Evolutionary conservation across 1,140 invertebrate species (phyloP).

Genomic region (Andrena cerasifolii): DNA sequence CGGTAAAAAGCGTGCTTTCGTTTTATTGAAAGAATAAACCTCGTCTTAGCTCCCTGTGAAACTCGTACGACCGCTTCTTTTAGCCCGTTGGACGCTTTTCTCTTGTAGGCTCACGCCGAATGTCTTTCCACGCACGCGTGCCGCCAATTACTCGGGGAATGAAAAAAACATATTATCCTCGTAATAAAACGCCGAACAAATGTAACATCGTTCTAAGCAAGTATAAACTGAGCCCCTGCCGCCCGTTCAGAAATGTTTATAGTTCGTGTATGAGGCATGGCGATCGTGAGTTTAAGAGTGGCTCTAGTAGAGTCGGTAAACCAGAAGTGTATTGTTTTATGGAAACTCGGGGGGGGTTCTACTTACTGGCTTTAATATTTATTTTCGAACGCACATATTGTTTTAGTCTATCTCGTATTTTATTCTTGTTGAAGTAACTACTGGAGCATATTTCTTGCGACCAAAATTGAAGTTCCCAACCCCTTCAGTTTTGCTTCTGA

Average conservation of each 20-base stretch:
- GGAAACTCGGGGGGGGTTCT: too few species aligned
- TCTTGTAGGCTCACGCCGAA: neutral
- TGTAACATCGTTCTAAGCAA: neutral
- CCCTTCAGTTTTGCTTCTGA: too few species aligned
- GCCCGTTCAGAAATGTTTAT: neutral
- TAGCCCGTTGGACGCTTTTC: neutral
- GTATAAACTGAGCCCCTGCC: neutral
- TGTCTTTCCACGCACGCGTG: neutral
- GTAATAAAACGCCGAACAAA: slow-evolving; percentile 13
- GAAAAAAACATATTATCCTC: slow-evolving; percentile 24
- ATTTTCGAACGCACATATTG: too few species aligned
- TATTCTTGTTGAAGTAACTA: too few species aligned
- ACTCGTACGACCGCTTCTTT: neutral
- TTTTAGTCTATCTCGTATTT: too few species aligned
- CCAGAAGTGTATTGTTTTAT: too few species aligned
- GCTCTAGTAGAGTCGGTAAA: too few species aligned
- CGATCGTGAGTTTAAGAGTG: too few species aligned
- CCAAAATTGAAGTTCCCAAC: too few species aligned
- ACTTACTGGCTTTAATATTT: too few species aligned
- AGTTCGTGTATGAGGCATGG: too few species aligned
- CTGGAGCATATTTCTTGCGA: too few species aligned
- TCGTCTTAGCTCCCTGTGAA: neutral
- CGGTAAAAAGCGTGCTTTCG: neutral
- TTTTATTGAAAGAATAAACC: slow-evolving; percentile 45
- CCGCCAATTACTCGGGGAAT: slow-evolving; percentile 15